Conservation (phyloP, 2,888 invertebrate species). For the Tetranychus piercei region DNA sequence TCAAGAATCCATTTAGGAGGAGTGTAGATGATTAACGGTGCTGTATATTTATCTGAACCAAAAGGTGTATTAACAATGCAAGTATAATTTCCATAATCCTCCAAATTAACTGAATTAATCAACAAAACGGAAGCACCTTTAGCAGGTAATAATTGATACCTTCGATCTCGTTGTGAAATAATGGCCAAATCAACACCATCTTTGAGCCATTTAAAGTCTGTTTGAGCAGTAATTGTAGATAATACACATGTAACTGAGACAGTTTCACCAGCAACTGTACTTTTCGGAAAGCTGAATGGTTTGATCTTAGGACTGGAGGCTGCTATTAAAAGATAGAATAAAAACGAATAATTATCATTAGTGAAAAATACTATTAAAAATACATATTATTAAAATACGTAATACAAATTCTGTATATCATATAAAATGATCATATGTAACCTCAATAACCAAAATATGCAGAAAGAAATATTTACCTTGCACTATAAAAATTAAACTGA, state of each 20-base stretch:
- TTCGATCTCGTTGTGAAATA: neutral
- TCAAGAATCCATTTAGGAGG: conserved; percentile 3
- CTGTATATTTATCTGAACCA: conserved; percentile 5
- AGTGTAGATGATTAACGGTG: neutral
- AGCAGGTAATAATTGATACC: neutral
- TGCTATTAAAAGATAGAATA: neutral
- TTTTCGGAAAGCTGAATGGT: conserved; percentile 4
- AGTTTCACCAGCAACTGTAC: neutral
- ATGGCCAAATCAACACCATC: neutral
- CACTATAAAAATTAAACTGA: too few relatives aligned
- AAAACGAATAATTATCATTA: too few relatives aligned
- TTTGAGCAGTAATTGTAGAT: conserved; percentile 2
- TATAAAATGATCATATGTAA: too few relatives aligned
- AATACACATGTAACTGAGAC: neutral
- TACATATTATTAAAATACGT: too few relatives aligned
- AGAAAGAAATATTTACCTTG: too few relatives aligned
- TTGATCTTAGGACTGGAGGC: neutral
- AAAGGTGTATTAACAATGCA: conserved; percentile 21
- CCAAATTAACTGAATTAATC: conserved; percentile 17
- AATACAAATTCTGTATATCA: too few relatives aligned
- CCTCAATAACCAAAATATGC: too few relatives aligned
- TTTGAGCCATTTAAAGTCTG: conserved; percentile 6
- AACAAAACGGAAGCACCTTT: conserved; percentile 18
- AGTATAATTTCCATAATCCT: conserved; percentile 24
- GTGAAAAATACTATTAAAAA: too few relatives aligned